Evolutionary conservation across 1,140 invertebrate genomes (phyloP), one percentile per base, ranked within the genome.

Genomic region (Adelges cooleyi): DNA sequence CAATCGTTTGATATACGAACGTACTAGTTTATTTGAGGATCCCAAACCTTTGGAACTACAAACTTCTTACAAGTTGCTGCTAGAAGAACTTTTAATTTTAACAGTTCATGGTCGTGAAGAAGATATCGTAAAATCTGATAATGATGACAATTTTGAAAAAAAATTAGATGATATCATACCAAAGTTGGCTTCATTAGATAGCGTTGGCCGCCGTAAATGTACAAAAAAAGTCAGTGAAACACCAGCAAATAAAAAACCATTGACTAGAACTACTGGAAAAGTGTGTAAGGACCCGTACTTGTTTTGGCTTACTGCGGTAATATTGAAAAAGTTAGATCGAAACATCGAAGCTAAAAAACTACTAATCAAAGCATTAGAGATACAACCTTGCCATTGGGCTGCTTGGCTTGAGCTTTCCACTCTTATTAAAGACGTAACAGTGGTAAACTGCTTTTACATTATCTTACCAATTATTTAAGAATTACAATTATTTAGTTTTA

Each of bases 261-360:
- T 42, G 5, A 17, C 11, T 2, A 62, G 15, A 13, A 29, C 10
- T 8, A 27, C 17, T 48, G 44, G 29, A 48, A 62, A 62, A 15
- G 23, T 27, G 0, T 8, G 66, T 44, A 54, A 25, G 46, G 94
- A 97, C 80, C 89, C 89, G 1, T 97, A 87, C 73, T 81, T 86
- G n/a, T 77, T 94, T 9, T 97, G 94, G 77, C 76, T 97, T 69
- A 93, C 94, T 77, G 94, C 92, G 6, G 84, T 97, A 29, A 86
- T 96, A 2, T 77, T 96, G 33, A 92, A 93, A 71, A 91, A 91
- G 70, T 73, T 97, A 48, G 89, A 93, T 69, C 76, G 95, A 9
- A 77, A 80, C 25, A 81, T 81, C 50, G 80, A 84, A 66, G 88
- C 91, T 0, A 78, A 85, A 23, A 83, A 89, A 68, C 82, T 89